A percentile compares a stretch with the other conserved stretches of the same genome.
Evolutionary conservation across 1,140 invertebrate species (phyloP).

Genomic region (Lepidurus packardi): DNA sequence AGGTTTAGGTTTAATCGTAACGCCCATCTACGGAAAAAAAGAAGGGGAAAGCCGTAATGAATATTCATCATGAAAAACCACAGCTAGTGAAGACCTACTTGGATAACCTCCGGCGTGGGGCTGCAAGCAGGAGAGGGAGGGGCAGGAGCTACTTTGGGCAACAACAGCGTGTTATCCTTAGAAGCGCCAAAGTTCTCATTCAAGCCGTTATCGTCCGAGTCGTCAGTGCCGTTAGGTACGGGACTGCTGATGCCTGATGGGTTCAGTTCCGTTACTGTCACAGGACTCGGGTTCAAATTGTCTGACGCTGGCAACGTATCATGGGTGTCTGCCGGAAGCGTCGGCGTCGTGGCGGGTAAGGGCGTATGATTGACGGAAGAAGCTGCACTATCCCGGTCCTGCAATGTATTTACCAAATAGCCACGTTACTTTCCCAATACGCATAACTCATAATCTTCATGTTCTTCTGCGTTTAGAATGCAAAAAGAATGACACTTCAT

Average conservation of each 20-base stretch:
- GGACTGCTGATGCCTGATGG: not conserved
- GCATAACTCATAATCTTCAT: too few species aligned
- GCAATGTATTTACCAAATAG: not conserved
- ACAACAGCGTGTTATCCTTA: not conserved
- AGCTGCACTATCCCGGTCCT: not conserved
- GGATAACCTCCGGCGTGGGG: slow-evolving; percentile 46
- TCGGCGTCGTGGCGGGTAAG: not conserved
- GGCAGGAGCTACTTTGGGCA: slow-evolving; percentile 39
- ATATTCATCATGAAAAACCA: too few species aligned
- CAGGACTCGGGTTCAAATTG: not conserved
- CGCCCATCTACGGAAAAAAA: slow-evolving; percentile 15
- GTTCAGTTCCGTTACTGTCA: not conserved
- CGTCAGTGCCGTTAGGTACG: slow-evolving; percentile 26
- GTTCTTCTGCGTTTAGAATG: too few species aligned
- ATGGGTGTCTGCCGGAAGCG: not conserved
- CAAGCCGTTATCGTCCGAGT: not conserved
- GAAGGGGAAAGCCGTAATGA: too few species aligned
- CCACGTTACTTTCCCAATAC: too few species aligned
- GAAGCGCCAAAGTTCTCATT: slow-evolving; percentile 11
- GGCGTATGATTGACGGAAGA: not conserved
- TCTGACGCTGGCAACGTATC: not conserved
- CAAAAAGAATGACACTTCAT: not conserved
- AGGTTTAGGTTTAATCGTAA: not conserved
- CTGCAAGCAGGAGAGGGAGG: slow-evolving; percentile 41
- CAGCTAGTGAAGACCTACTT: slow-evolving; percentile 39